Percentiles rank a stretch among this genome's conserved stretches.
Evolutionary conservation across 2,113 vertebrate genomes (phyloP).

Genomic region (Podilymbus podiceps): DNA sequence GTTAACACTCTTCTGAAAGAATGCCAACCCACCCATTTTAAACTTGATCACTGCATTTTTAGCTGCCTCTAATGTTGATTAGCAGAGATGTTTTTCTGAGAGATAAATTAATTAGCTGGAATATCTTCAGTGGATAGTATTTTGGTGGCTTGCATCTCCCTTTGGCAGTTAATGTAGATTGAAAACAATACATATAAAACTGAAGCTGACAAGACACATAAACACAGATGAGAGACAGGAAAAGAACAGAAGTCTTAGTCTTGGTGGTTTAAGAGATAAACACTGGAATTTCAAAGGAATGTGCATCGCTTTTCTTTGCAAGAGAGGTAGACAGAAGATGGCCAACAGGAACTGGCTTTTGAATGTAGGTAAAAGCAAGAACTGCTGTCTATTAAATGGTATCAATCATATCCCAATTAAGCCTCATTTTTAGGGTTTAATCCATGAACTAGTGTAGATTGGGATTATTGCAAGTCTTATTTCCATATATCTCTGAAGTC

Average conservation of each 20-base stretch:
- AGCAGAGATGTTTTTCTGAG: neutral
- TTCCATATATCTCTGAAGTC: neutral
- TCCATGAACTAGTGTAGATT: neutral
- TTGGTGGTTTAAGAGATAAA: neutral
- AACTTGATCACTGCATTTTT: neutral
- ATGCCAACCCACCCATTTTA: neutral
- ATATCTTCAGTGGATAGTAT: neutral
- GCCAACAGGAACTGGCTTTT: neutral
- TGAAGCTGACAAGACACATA: neutral
- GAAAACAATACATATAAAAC: neutral
- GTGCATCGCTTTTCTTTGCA: neutral
- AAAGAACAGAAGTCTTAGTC: neutral
- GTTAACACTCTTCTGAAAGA: neutral
- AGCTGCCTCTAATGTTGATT: neutral
- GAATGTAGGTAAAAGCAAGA: neutral
- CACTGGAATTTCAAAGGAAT: neutral
- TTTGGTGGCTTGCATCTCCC: neutral
- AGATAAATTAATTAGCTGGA: neutral
- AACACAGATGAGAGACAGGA: neutral
- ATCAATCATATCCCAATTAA: neutral
- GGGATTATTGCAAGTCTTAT: neutral
- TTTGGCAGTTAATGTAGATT: neutral
- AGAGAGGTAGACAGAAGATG: neutral
- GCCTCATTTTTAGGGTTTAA: neutral
- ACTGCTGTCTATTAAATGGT: neutral